Base-by-base conservation (phyloP, 2,888 invertebrate genomes). In the Lacanobia wlatinum region DNA sequence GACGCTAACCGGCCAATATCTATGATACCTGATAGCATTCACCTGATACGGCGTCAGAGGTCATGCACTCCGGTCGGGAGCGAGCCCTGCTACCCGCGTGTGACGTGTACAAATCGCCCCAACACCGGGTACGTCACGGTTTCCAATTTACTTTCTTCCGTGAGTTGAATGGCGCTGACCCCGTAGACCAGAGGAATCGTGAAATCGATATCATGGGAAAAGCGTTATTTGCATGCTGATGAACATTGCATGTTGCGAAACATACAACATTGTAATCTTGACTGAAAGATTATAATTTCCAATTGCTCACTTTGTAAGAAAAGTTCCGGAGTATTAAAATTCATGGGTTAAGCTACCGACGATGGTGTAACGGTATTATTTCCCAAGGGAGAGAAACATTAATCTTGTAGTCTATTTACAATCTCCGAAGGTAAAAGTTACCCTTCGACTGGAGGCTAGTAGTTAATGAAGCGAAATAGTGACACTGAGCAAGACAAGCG, bases 21-120 rank as follows among this genome's bases (percentile, higher is more conserved):
- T 78, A 83, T 86, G 90, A 76, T 65, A 80, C 80, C 66, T 71
- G 70, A 61, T 68, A 55, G 60, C 50, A 61, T 73, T 79, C 65
- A 80, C 76, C 73, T 69, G 74, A 80, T 76, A 82, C 73, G 59
- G 74, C 72, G 60, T 61, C 60, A 64, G 67, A 87, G 87, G 75
- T 88, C 88, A 72, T 75, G 64, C 70, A 69, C 70, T 56, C 72
- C 78, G 80, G 83, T 80, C 87, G 87, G 86, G 80, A 84, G 79
- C 53, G 78, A 82, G 67, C 76, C 82, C 82, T 88, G 86, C 88
- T 89, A 90, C 90, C 90, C 89, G 90, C 89, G 90, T 91, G 87
- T 90, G 94, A 94, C 94, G 92, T 91, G 89, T 89, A 95, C 93
- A 94, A 95, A 95, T 95, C 88, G 92, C 90, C 84, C 90, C 87